A percentile compares a stretch with the other conserved stretches of the same genome.
These are phyloP conservation scores for Microctonus brassicae DNA, from an alignment of 2,888 invertebrate species.

Conservation along the genomic window DNA sequence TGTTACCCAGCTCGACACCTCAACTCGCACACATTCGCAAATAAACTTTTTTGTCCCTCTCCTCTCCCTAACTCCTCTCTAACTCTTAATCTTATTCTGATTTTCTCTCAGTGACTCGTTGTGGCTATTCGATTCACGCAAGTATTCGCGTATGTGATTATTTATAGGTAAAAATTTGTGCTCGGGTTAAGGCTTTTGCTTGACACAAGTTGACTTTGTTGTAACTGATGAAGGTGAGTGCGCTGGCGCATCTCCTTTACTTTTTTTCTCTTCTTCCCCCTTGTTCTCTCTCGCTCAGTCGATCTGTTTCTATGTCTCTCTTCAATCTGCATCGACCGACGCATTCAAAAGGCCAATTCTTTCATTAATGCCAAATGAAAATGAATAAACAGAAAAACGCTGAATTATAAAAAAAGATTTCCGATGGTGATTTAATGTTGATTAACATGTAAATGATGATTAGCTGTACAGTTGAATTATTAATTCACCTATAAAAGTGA, in stretches of 20 bases:
- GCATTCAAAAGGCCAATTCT: slow-evolving; percentile 40
- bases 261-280: slow-evolving; percentile 11
- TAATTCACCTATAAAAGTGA: not conserved
- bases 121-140: slow-evolving; percentile 11
- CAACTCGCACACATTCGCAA: not conserved
- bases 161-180: not conserved
- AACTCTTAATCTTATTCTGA: not conserved
- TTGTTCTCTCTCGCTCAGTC: slow-evolving; percentile 18
- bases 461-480: not conserved
- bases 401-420: not conserved
- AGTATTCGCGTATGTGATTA: slow-evolving; percentile 16
- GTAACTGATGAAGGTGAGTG: slow-evolving; percentile 23
- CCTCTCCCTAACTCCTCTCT: not conserved
- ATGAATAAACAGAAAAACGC: too few relatives aligned
- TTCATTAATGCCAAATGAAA: slow-evolving; percentile 38
- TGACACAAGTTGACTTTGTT: not conserved
- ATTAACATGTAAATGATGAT: not conserved
- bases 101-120: not conserved
- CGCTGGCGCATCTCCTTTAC: slow-evolving; percentile 27
- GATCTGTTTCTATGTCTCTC: slow-evolving; percentile 5
- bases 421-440: not conserved
- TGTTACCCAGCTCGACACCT: slow-evolving; percentile 21
- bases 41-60: not conserved
- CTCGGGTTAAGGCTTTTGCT: not conserved
- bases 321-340: slow-evolving; percentile 42